Evolutionary conservation across 2,888 invertebrate genomes (phyloP).

Genomic region (Calliphora vomitoria): DNA sequence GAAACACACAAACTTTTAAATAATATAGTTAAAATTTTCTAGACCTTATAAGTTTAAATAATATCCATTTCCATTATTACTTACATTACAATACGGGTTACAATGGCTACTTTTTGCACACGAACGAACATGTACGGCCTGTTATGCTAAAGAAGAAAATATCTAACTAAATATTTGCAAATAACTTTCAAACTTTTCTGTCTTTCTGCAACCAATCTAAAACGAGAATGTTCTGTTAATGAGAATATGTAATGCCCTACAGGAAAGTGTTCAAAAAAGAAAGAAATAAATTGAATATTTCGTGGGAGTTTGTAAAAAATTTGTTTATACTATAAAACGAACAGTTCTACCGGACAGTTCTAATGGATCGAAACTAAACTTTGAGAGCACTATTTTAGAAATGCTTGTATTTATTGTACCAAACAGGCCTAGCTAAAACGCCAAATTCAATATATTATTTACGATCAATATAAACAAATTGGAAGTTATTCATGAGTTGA

Average conservation of each 20-base stretch:
- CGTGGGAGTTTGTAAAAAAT: too few relatives aligned
- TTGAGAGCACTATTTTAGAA: too few relatives aligned
- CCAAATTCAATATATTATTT: too few relatives aligned
- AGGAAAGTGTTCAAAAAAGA: background rate
- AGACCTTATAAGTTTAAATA: slow-evolving; percentile 64
- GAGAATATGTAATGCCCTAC: background rate
- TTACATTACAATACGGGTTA: slow-evolving; percentile 23
- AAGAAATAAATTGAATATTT: too few relatives aligned
- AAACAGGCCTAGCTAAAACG: too few relatives aligned
- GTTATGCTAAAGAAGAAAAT: slow-evolving; percentile 12
- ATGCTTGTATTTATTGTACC: too few relatives aligned
- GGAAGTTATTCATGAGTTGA: too few relatives aligned
- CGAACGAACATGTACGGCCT: slow-evolving; percentile 1
- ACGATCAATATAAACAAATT: too few relatives aligned
- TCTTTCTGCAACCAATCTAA: background rate
- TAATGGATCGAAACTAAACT: too few relatives aligned
- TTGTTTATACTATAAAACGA: too few relatives aligned
- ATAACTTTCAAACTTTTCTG: slow-evolving; percentile 46
- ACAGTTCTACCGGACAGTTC: too few relatives aligned
- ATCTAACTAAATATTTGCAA: slow-evolving; percentile 63
- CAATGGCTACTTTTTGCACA: slow-evolving; percentile 4
- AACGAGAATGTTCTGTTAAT: background rate
- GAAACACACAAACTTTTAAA: slow-evolving; percentile 30
- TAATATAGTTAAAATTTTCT: slow-evolving; percentile 69
- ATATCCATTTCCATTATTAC: slow-evolving; percentile 64